A percentile compares a stretch with the other conserved stretches of the same genome.
phyloP scores from a whole-genome alignment of 2,113 vertebrate species.

The Mirza zaza region DNA sequence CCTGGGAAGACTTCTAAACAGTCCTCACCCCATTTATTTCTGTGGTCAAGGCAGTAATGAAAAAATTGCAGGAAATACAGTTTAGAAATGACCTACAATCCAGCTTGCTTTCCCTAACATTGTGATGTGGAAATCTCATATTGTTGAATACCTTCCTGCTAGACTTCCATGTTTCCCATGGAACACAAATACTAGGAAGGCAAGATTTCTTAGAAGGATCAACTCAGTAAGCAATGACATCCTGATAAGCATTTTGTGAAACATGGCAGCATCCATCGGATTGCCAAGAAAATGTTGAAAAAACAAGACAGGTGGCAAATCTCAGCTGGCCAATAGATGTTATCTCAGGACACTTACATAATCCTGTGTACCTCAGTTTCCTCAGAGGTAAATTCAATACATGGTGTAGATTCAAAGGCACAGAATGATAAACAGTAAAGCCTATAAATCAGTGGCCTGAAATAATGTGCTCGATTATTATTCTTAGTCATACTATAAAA shows the following conservation, averaged over 20 bases:
- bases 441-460: background rate
- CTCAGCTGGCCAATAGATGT: background rate
- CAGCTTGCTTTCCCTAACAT: background rate
- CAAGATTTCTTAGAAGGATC: background rate
- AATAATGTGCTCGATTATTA: background rate
- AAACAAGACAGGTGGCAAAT: slow-evolving; percentile 5
- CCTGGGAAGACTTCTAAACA: background rate
- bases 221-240: slow-evolving; percentile 10
- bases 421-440: background rate
- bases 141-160: background rate
- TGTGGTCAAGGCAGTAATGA: background rate
- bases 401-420: background rate
- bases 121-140: background rate
- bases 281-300: slow-evolving; percentile 14
- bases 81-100: slow-evolving; percentile 30
- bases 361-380: slow-evolving; percentile 16
- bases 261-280: background rate
- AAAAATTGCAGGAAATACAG: background rate
- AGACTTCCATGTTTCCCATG: slow-evolving; percentile 37
- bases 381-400: background rate
- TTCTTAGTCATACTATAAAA: background rate
- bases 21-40: background rate
- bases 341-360: background rate
- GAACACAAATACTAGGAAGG: background rate
- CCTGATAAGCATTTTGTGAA: background rate